Conservation (phyloP, 2,113 vertebrate genomes). For the Petrocephalus zakoni region DNA sequence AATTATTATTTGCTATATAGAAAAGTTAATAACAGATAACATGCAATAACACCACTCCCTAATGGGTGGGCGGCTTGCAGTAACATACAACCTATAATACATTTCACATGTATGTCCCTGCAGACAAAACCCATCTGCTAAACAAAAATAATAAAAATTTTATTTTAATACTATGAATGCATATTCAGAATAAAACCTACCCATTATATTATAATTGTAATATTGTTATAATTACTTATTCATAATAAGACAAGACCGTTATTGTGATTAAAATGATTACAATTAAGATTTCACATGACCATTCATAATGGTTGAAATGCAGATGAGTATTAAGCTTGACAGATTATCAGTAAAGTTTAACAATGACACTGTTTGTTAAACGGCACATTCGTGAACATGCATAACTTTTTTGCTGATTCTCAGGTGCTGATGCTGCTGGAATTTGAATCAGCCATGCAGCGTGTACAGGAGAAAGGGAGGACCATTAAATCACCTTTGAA, state of each 20-base stretch:
- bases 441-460: constrained; percentile 65
- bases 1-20: too few species aligned
- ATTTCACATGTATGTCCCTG: neutral
- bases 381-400: constrained; percentile 51
- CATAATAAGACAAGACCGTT: neutral
- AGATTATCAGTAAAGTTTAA: constrained; percentile 55
- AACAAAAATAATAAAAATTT: neutral
- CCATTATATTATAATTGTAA: neutral
- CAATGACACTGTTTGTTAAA: neutral
- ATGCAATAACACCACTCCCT: too few species aligned
- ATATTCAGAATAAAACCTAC: neutral
- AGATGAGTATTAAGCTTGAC: neutral
- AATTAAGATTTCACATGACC: neutral
- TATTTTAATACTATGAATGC: neutral
- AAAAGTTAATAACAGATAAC: too few species aligned
- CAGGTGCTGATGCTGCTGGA: constrained; percentile 56
- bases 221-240: neutral
- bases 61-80: too few species aligned
- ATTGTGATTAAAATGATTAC: neutral
- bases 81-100: neutral
- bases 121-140: neutral
- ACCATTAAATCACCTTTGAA: constrained; percentile 71
- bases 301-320: neutral
- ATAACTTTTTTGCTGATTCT: constrained; percentile 54
- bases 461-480: constrained; percentile 61